Base-by-base conservation (phyloP, 2,888 invertebrate genomes). In the Steinernema scapterisci region DNA sequence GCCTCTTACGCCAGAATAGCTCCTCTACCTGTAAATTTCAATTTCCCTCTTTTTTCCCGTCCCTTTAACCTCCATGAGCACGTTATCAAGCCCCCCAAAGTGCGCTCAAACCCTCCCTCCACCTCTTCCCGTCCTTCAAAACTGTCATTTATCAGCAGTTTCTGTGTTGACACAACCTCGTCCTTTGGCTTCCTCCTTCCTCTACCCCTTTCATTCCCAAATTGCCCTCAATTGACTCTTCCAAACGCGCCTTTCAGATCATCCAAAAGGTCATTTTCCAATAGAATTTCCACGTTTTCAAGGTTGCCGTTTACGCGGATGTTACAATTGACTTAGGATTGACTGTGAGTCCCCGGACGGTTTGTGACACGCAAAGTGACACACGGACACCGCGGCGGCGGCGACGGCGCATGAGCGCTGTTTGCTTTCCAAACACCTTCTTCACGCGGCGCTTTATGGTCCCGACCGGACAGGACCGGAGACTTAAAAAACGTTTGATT, bases 241-340 rank as follows among this genome's bases (percentile, higher is more conserved):
- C 63, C 31, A 63, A 63, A 25, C 27, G 63, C 63, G 63, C 63
- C 27, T 13, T 25, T 11, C 63, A 23, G 25, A 3, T 38, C 38
- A 38, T 9, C 38, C 38, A 6, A 38, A 38, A 38, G 38, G 38
- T 38, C 38, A 38, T 9, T 6, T 38, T 38, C 38, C 5, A 3
- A 38, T 38, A 38, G 38, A 38, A 38, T 38, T 38, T 38, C 38
- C 38, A 38, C 38, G 38, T 38, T 38, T 38, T 38, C 38, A 63
- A 63, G 63, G 63, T 63, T 63, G 27, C 31, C 16, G 16, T 63
- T 63, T 63, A 38, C n/a, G n/a, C n/a, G n/a, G 27, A 31, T 63
- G 63, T 25, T 63, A 13, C 63, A 63, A 63, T 63, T 25, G 16
- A 11, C 63, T 31, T 63, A 27, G 16, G 27, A 63, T 63, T 25